Percentiles rank a stretch among this genome's conserved stretches.
phyloP scores from a whole-genome alignment of 2,888 invertebrate species.

The Pocota personata region DNA sequence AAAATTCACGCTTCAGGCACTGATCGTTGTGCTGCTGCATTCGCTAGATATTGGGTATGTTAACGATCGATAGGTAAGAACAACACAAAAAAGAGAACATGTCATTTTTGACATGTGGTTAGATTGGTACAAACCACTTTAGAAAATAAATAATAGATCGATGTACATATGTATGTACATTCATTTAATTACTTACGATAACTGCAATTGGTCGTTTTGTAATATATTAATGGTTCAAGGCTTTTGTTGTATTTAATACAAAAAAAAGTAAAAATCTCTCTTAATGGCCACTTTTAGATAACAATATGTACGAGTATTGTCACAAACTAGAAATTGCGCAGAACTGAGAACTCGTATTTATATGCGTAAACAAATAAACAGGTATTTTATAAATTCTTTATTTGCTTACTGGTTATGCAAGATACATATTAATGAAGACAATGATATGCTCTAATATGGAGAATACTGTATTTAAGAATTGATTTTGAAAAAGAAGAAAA shows the following conservation, averaged over 20 bases:
- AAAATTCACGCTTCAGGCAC: constrained; percentile 17
- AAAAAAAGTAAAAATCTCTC: not conserved
- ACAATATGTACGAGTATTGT: constrained; percentile 1
- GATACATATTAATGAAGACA: not conserved
- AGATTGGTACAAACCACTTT: constrained; percentile 38
- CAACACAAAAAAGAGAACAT: not conserved
- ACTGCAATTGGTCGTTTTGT: constrained; percentile 28
- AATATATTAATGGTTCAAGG: constrained; percentile 52
- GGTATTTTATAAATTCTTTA: not conserved
- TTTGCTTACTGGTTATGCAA: not conserved
- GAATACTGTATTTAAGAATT: no score
- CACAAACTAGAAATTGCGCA: constrained; percentile 6
- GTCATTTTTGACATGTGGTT: constrained; percentile 50
- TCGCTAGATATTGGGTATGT: not conserved
- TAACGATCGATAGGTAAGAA: constrained; percentile 11
- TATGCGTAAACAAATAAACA: constrained; percentile 3
- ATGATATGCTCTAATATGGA: not conserved
- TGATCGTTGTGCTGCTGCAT: not conserved
- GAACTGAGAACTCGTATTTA: not conserved
- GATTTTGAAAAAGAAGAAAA: no score
- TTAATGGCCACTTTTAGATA: constrained; percentile 18
- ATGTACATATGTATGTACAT: not conserved
- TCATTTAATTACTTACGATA: constrained; percentile 28
- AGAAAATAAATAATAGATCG: not conserved
- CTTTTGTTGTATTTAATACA: constrained; percentile 24